Conservation (phyloP, 2,888 invertebrate genomes). For the Polymixis lichenea region DNA sequence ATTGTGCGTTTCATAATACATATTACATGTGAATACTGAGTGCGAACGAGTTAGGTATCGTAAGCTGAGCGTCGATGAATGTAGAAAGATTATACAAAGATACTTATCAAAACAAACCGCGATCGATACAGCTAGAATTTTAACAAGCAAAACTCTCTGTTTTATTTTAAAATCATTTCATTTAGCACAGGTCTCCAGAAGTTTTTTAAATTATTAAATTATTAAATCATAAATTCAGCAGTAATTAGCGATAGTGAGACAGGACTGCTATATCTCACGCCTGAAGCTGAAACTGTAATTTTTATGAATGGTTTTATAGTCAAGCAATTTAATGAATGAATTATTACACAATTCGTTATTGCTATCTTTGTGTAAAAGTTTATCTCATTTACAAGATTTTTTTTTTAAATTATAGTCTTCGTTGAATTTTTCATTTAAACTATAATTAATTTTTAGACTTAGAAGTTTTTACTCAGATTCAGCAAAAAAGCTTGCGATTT, state of each 20-base stretch:
- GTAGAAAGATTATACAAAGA: constrained; percentile 21
- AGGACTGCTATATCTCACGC: constrained; percentile 29
- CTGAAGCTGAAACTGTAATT: constrained; percentile 15
- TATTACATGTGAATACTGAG: constrained; percentile 51
- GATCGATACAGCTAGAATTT: constrained; percentile 18
- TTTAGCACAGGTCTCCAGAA: background rate
- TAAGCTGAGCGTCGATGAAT: constrained; percentile 36
- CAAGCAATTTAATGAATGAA: constrained; percentile 20
- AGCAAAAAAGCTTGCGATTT: background rate
- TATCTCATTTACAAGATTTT: background rate
- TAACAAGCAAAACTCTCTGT: constrained; percentile 33
- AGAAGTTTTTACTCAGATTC: background rate
- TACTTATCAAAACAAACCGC: constrained; percentile 15
- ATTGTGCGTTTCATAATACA: constrained; percentile 60
- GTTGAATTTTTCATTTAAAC: background rate
- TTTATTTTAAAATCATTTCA: constrained; percentile 1
- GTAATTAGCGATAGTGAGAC: constrained; percentile 6
- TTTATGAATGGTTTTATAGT: constrained; percentile 14
- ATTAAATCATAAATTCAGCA: constrained; percentile 23
- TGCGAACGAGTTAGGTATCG: constrained; percentile 26
- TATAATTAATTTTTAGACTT: constrained; percentile 2
- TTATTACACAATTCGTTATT: constrained; percentile 9
- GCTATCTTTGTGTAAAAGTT: constrained; percentile 13
- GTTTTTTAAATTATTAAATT: constrained; percentile 17
- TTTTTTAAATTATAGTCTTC: background rate